A percentile compares a stretch with the other conserved stretches of the same genome.
phyloP scores from a whole-genome alignment of 2,888 invertebrate species.

The Heliconius erato region DNA sequence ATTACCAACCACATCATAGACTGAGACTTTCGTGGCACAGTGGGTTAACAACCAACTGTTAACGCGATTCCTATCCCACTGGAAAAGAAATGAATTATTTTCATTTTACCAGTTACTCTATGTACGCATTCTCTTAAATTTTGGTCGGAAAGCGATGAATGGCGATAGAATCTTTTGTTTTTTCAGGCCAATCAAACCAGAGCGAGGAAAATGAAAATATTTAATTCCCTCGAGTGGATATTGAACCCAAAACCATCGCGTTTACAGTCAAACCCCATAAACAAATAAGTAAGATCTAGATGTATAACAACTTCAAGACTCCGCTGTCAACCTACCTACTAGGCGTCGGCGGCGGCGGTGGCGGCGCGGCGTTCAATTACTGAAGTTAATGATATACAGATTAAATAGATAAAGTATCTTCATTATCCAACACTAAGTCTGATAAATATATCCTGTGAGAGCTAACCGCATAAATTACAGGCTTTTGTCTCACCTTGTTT shows the following conservation, averaged over 20 bases:
- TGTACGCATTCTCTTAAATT: too few relatives aligned
- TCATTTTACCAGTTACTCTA: too few relatives aligned
- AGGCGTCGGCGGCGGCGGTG: too few relatives aligned
- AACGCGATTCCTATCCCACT: too few relatives aligned
- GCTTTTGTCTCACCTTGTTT: constrained; percentile 26
- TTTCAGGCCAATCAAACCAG: neutral
- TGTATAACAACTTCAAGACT: neutral
- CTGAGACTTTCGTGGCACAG: neutral
- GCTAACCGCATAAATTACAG: constrained; percentile 5
- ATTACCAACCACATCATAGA: neutral
- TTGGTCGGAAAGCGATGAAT: too few relatives aligned
- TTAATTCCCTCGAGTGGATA: neutral
- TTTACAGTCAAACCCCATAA: neutral
- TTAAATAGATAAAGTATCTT: constrained; percentile 32
- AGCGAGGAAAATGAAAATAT: neutral
- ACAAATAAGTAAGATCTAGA: neutral
- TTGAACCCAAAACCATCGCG: neutral
- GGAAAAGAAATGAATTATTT: too few relatives aligned
- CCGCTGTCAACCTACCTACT: neutral
- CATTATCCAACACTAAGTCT: constrained; percentile 22
- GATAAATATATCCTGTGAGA: constrained; percentile 27
- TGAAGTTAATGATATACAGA: constrained; percentile 24
- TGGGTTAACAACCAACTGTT: neutral
- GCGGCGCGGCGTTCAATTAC: constrained; percentile 23
- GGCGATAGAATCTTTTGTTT: too few relatives aligned